These are phyloP conservation scores for Physeter macrocephalus DNA, from an alignment of 2,113 vertebrate genomes.

Conservation along the genomic window DNA sequence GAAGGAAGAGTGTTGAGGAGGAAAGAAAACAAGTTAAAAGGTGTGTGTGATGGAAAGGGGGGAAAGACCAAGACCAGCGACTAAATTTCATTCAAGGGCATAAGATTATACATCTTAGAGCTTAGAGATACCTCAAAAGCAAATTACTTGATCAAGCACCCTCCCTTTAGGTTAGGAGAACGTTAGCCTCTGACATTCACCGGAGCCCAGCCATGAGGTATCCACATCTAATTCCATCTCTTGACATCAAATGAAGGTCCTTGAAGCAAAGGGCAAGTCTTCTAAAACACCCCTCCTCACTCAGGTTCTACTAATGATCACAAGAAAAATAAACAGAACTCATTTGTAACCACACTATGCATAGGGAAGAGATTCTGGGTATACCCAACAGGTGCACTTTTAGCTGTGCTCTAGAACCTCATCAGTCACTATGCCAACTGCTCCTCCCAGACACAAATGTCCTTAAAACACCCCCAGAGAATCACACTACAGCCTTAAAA, in stretches of 20 bases:
- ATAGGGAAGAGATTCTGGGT: not conserved
- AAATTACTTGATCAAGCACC: not conserved
- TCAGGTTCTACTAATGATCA: not conserved
- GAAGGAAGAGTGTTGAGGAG: not conserved
- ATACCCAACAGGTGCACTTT: not conserved
- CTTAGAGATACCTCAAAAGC: not conserved
- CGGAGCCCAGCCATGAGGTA: not conserved
- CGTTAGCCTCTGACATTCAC: not conserved
- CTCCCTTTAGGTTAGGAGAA: not conserved
- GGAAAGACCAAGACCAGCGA: not conserved
- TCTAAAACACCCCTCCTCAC: not conserved
- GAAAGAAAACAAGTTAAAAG: not conserved
- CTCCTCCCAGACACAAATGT: not conserved
- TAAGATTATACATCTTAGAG: not conserved
- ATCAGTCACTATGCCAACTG: not conserved
- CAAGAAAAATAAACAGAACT: not conserved
- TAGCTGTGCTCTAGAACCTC: not conserved
- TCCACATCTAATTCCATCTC: not conserved
- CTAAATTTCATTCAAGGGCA: not conserved
- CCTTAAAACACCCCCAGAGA: not conserved
- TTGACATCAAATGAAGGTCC: not conserved
- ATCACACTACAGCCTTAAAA: not conserved
- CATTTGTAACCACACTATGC: not conserved
- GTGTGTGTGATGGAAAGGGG: not conserved
- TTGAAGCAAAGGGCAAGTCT: not conserved